These are phyloP conservation scores for Dryadula phaetusa DNA, from an alignment of 2,888 invertebrate species.

Conservation along the genomic window DNA sequence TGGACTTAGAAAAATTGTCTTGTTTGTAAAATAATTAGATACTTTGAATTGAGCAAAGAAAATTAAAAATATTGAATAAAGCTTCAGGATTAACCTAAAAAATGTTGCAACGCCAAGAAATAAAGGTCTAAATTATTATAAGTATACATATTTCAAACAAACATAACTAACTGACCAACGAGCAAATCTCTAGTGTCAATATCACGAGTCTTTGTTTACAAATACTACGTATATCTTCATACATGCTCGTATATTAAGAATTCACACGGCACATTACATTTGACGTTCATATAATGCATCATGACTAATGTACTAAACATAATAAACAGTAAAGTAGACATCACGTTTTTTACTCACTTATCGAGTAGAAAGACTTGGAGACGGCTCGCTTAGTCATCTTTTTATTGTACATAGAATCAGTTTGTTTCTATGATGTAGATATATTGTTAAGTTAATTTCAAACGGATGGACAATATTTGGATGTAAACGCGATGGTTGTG, in stretches of 20 bases:
- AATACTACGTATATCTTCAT: slow-evolving; percentile 4
- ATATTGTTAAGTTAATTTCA: background rate
- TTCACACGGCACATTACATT: slow-evolving; percentile 42
- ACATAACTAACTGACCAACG: slow-evolving; percentile 9
- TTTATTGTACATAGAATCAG: slow-evolving; percentile 16
- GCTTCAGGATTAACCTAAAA: too few species aligned
- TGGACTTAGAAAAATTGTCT: too few species aligned
- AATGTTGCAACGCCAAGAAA: too few species aligned
- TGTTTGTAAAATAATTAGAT: too few species aligned
- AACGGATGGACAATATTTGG: too few species aligned
- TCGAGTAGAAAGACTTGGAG: slow-evolving; percentile 7
- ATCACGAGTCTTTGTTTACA: slow-evolving; percentile 35
- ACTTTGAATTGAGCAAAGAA: too few species aligned
- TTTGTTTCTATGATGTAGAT: background rate
- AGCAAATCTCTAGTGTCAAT: slow-evolving; percentile 24
- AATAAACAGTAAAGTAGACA: slow-evolving; percentile 21
- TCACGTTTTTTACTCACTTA: slow-evolving; percentile 25
- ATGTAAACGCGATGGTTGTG: too few species aligned
- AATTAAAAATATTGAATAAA: too few species aligned
- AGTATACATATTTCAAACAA: background rate
- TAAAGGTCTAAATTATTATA: too few species aligned
- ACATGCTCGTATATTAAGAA: slow-evolving; percentile 14
- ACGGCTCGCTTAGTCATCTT: slow-evolving; percentile 11
- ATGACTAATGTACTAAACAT: slow-evolving; percentile 34
- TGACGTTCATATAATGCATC: slow-evolving; percentile 47